Percentiles rank a stretch among this genome's conserved stretches.
Conservation (phyloP, 2,888 invertebrate species). For the Eupithecia centaureata region DNA sequence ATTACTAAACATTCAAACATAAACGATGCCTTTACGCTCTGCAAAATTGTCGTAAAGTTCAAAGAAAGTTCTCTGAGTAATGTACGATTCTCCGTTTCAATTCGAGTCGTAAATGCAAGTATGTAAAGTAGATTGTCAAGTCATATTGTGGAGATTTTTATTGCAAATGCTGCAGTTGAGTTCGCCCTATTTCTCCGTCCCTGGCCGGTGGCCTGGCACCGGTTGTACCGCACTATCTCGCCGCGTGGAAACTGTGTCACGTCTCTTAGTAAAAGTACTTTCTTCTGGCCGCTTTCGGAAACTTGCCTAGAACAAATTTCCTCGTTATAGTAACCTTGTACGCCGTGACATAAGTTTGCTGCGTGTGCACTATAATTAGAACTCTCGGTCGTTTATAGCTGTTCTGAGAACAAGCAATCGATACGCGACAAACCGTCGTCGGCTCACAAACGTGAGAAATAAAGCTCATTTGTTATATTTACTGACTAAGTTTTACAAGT, state of each 20-base stretch:
- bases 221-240: constrained; percentile 42
- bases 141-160: constrained; percentile 29
- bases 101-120: constrained; percentile 15
- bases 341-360: constrained; percentile 74
- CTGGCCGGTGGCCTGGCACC: constrained; percentile 39
- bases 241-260: constrained; percentile 81
- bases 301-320: constrained; percentile 76
- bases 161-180: constrained; percentile 46
- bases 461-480: constrained; percentile 43
- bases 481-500: constrained; percentile 37
- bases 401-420: constrained; percentile 65
- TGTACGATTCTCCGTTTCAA: constrained; percentile 16
- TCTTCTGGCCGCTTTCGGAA: constrained; percentile 82
- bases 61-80: constrained; percentile 22
- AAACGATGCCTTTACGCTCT: background rate
- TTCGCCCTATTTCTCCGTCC: constrained; percentile 41
- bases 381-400: constrained; percentile 59
- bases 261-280: constrained; percentile 82
- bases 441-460: constrained; percentile 53
- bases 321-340: constrained; percentile 76
- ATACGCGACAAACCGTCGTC: constrained; percentile 53
- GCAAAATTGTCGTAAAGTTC: constrained; percentile 12
- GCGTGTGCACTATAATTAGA: constrained; percentile 71
- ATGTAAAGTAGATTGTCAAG: constrained; percentile 26
- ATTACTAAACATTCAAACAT: background rate